phyloP scores from a whole-genome alignment of 2,888 invertebrate genomes.

The Acrocyrtus sp. region DNA sequence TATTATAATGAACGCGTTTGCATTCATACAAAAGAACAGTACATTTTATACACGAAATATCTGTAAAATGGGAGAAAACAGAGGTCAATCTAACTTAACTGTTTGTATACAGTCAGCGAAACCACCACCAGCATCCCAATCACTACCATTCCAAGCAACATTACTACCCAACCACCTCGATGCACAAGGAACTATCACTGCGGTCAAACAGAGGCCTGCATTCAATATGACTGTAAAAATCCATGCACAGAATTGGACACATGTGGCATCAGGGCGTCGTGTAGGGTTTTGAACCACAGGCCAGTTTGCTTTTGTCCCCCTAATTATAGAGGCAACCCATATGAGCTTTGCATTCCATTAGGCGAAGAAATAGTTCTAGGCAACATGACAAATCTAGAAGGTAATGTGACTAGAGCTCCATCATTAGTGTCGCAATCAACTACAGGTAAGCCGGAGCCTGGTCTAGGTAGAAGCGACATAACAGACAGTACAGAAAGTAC shows the following conservation, averaged over 20 bases:
- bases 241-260: constrained; percentile 82
- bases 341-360: constrained; percentile 68
- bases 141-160: constrained; percentile 66
- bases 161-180: constrained; percentile 54
- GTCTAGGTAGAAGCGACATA: constrained; percentile 13
- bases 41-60: too few relatives aligned
- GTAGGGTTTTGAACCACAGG: constrained; percentile 72
- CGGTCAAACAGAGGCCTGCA: constrained; percentile 84
- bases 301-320: constrained; percentile 72
- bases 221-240: constrained; percentile 81
- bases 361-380: constrained; percentile 67
- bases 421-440: constrained; percentile 1
- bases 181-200: constrained; percentile 79
- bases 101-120: constrained; percentile 68
- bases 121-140: constrained; percentile 84
- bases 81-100: constrained; percentile 9
- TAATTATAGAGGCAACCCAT: constrained; percentile 66
- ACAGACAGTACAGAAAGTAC: constrained; percentile 26
- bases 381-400: constrained; percentile 8
- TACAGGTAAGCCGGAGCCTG: constrained; percentile 1
- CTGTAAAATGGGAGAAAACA: background rate
- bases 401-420: background rate
- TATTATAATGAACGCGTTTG: too few relatives aligned
- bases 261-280: constrained; percentile 81
- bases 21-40: too few relatives aligned